phyloP scores from a whole-genome alignment of 2,797 vertebrate species.

The Galagoides demidoff region DNA sequence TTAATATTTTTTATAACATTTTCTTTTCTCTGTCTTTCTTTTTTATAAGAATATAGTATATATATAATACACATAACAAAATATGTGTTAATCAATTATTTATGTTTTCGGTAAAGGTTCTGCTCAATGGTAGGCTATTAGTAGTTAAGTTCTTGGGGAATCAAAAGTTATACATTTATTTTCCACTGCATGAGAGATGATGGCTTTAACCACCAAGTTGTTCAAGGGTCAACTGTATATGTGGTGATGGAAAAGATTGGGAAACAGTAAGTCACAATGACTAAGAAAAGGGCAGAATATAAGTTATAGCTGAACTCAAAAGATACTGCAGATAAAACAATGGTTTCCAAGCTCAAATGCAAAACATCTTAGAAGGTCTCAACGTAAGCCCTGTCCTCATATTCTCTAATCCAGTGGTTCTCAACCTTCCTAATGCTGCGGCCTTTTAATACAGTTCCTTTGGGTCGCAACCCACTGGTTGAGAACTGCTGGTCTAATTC shows the following conservation, averaged over 20 bases:
- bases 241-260: neutral
- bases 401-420: neutral
- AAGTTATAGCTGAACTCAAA: neutral
- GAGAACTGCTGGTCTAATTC: neutral
- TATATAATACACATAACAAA: neutral
- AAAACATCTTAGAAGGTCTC: slow-evolving; percentile 2
- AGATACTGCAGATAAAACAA: slow-evolving; percentile 9
- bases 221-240: neutral
- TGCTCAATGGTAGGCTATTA: neutral
- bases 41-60: neutral
- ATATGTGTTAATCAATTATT: neutral
- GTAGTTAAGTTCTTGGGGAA: neutral
- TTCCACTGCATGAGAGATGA: neutral
- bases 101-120: neutral
- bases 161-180: neutral
- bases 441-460: neutral
- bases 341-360: slow-evolving; percentile 3
- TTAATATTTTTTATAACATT: neutral
- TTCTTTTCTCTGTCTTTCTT: neutral
- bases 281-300: neutral
- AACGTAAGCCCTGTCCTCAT: neutral
- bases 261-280: neutral
- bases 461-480: too few species aligned
- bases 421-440: neutral
- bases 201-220: neutral